Conservation (phyloP, 2,113 vertebrate genomes). For the Strigops habroptila region DNA sequence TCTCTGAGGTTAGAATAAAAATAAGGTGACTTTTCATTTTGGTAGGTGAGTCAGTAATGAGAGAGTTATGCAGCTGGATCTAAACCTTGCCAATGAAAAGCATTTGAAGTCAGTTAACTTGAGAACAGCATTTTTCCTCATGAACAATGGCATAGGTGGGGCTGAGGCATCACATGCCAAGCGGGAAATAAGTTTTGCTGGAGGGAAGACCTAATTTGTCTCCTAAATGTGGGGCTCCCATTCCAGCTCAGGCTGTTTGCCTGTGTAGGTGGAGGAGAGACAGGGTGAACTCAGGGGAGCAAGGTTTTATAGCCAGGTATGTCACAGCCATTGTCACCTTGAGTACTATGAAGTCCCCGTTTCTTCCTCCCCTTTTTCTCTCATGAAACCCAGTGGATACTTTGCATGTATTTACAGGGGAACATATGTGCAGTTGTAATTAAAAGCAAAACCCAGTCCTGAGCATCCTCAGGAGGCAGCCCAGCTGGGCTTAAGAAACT, state of each 20-base stretch:
- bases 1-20: not conserved
- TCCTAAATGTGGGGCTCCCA: not conserved
- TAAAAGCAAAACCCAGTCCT: not conserved
- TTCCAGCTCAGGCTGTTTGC: not conserved
- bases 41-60: not conserved
- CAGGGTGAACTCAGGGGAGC: not conserved
- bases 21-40: not conserved
- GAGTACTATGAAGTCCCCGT: rapidly evolving
- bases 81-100: not conserved
- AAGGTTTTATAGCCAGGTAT: not conserved
- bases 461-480: not conserved
- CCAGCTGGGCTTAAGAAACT: not conserved
- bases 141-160: not conserved
- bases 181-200: not conserved
- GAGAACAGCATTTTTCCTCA: not conserved
- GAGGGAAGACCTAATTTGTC: not conserved
- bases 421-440: not conserved
- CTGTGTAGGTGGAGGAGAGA: not conserved
- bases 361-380: not conserved
- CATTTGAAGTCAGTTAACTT: not conserved
- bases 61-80: not conserved
- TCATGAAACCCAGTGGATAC: rapidly evolving
- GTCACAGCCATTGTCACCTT: not conserved
- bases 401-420: not conserved
- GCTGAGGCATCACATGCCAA: rapidly evolving